Evolutionary conservation across 2,888 invertebrate genomes (phyloP), one percentile per base, ranked within the genome.

Genomic region (Resseliella maxima): DNA sequence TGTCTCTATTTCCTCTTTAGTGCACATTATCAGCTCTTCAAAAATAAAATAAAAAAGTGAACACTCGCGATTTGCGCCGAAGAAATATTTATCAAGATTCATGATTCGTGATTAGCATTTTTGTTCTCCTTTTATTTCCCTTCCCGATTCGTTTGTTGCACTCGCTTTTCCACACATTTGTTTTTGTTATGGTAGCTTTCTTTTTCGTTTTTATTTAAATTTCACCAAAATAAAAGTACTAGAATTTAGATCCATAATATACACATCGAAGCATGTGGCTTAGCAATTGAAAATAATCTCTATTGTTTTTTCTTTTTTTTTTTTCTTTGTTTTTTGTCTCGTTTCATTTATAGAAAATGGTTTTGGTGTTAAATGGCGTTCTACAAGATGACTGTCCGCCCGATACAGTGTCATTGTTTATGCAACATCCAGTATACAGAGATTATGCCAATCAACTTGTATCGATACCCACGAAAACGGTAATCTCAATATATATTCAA

Each of bases 341-440:
- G 5, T 41, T 85, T 85, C 1, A 12, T 31, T 85, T 86, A 1
- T 36, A 86, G 86, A 94, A 93, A 90, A 97, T 97, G 97, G 97
- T 97, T 92, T 93, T 97, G 90, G 95, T 97, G 90, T 93, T 97
- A 91, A 96, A 97, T 92, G 97, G 97, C 88, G 96, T 97, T 89
- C 93, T 96, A 89, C 95, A 97, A 91, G 97, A 97, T 92, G 97
- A 97, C 90, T 95, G 96, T 89, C 97, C 97, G 87, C 93, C 94
- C 89, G 96, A 97, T 90, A 95, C 97, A 89, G 93, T 95, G 88
- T 94, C 95, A 87, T 92, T 98, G 88, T 95, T 96, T 90, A 94
- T 94, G 88, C 94, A 95, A 87, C 96, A 97, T 92, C 97, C 97
- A 36, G 95, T 96, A 86, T 96, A 97, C 90, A 94, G 97, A 91